phyloP scores from a whole-genome alignment of 2,797 vertebrate species.

The Channa striata region DNA sequence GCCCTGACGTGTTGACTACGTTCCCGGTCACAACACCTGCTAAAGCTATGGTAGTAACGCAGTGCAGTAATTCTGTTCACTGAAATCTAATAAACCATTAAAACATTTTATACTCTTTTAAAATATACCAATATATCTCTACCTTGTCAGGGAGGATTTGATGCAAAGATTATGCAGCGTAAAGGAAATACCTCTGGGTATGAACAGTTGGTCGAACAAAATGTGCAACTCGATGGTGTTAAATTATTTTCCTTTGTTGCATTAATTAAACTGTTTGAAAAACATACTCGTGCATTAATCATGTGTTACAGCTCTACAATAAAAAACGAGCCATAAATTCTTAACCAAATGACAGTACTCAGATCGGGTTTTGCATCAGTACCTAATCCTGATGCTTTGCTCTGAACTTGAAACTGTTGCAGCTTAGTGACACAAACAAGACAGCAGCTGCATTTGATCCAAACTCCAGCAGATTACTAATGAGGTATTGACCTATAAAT shows the following conservation, averaged over 20 bases:
- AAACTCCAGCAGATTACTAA: conserved; percentile 71
- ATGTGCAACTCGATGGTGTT: neutral
- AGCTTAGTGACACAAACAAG: conserved; percentile 46
- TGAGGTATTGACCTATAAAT: conserved; percentile 81
- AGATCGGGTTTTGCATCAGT: neutral
- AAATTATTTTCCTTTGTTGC: neutral
- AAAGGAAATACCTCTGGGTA: neutral
- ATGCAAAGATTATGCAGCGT: neutral
- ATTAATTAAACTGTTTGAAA: neutral
- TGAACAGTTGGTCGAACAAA: neutral
- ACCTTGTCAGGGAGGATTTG: neutral
- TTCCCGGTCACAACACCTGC: conserved; percentile 12
- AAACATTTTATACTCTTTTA: too few species aligned
- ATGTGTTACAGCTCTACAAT: neutral
- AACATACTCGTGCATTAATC: neutral
- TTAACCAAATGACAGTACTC: neutral
- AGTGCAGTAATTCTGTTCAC: too few species aligned
- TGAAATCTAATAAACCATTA: too few species aligned
- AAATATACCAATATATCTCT: too few species aligned
- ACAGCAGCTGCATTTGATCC: conserved; percentile 57
- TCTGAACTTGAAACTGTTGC: conserved; percentile 32
- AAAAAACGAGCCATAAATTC: neutral
- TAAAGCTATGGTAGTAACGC: neutral
- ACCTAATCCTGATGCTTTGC: conserved; percentile 11
- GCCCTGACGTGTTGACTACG: conserved; percentile 20